phyloP scores from a whole-genome alignment of 2,797 vertebrate genomes.

The Manis javanica region DNA sequence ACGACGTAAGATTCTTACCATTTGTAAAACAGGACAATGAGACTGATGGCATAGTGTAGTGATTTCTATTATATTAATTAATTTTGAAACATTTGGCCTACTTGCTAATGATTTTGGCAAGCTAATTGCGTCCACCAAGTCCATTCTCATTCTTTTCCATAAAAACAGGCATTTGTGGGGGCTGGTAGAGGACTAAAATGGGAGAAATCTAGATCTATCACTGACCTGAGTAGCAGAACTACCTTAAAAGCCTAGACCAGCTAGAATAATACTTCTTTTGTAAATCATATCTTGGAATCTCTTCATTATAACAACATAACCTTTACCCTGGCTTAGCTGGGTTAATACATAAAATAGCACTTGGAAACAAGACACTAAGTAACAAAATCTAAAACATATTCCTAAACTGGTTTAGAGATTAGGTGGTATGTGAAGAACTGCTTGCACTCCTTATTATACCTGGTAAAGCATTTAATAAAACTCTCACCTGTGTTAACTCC shows the following conservation, averaged over 20 bases:
- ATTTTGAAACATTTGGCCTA: neutral
- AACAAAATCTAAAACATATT: neutral
- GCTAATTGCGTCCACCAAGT: neutral
- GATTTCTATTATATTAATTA: neutral
- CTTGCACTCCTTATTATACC: neutral
- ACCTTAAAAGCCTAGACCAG: neutral
- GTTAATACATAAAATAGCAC: neutral
- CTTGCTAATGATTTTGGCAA: neutral
- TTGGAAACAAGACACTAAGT: neutral
- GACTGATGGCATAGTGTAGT: neutral
- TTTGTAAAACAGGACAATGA: neutral
- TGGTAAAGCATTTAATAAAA: neutral
- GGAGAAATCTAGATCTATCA: neutral
- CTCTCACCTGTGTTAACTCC: neutral
- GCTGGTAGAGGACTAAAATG: neutral
- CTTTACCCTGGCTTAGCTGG: neutral
- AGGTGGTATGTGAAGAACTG: neutral
- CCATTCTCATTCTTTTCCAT: neutral
- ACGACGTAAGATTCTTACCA: neutral
- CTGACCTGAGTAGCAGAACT: neutral
- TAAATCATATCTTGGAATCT: neutral
- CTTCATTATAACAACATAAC: neutral
- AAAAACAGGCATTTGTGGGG: neutral
- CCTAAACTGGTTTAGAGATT: constrained; percentile 16
- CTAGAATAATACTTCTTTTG: neutral